phyloP scores from a whole-genome alignment of 2,888 invertebrate genomes.

The Blomia tropicalis region DNA sequence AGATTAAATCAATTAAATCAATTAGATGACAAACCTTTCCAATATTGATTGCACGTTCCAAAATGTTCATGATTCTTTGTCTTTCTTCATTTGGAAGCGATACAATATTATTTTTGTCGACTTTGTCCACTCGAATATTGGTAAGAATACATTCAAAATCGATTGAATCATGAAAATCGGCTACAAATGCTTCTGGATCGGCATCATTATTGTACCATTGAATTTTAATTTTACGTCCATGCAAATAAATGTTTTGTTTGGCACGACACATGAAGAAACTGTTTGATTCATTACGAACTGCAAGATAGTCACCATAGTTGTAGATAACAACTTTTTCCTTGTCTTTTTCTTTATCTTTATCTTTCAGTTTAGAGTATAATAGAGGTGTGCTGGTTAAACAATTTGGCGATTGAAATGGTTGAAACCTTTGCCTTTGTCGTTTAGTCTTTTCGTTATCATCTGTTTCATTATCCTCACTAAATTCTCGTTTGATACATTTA shows the following conservation, averaged over 20 bases:
- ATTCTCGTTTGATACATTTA: background rate
- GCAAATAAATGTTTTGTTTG: slow-evolving; percentile 73
- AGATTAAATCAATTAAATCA: background rate
- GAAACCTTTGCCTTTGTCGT: slow-evolving; percentile 1
- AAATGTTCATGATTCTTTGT: slow-evolving; percentile 60
- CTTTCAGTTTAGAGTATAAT: background rate
- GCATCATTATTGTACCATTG: slow-evolving; percentile 51
- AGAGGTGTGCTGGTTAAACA: background rate
- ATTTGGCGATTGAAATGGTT: slow-evolving; percentile 2
- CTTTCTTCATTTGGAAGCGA: slow-evolving; percentile 55
- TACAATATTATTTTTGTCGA: slow-evolving; percentile 51
- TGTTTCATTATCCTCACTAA: background rate
- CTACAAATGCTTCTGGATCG: slow-evolving; percentile 50
- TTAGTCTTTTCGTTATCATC: background rate
- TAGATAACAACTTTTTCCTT: slow-evolving; percentile 71
- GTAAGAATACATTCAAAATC: slow-evolving; percentile 77
- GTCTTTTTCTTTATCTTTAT: background rate
- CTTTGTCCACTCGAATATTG: slow-evolving; percentile 56
- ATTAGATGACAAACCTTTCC: slow-evolving; percentile 42
- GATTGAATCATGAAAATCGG: slow-evolving; percentile 74
- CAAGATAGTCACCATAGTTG: slow-evolving; percentile 75
- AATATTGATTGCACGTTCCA: slow-evolving; percentile 62
- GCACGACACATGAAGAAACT: slow-evolving; percentile 56
- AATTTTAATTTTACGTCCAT: slow-evolving; percentile 66
- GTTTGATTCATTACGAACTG: slow-evolving; percentile 74